Evolutionary conservation across 2,797 vertebrate species (phyloP).

Genomic region (Hydrophis major): DNA sequence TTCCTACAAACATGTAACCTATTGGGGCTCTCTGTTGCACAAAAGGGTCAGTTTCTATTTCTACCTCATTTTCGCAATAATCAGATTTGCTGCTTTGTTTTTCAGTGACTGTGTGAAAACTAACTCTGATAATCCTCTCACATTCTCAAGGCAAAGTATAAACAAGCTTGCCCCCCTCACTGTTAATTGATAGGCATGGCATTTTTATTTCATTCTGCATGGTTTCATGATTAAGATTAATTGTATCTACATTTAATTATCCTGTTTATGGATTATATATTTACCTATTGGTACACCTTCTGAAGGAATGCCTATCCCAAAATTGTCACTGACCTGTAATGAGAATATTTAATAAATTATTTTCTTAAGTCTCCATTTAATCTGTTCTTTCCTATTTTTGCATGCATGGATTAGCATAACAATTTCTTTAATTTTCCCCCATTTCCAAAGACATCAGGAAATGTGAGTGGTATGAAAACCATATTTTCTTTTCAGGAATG

Average conservation of each 20-base stretch:
- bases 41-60: background rate
- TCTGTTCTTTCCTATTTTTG: background rate
- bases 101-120: background rate
- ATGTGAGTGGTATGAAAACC: background rate
- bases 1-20: background rate
- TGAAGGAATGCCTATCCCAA: background rate
- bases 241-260: background rate
- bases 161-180: background rate
- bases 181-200: background rate
- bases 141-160: background rate
- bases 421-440: constrained; percentile 1
- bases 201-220: constrained; percentile 4
- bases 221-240: constrained; percentile 7
- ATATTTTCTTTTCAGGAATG: constrained; percentile 17
- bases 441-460: constrained; percentile 50
- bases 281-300: background rate
- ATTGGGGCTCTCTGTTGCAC: background rate
- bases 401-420: background rate
- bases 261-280: background rate
- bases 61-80: background rate
- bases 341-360: background rate
- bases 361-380: background rate
- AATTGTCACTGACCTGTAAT: background rate
- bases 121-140: background rate
- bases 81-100: background rate